Percentiles rank a stretch among this genome's conserved stretches.
Evolutionary conservation across 92 coral and sea anemone genomes (phyloP).

Genomic region (Parazoanthus swiftii): DNA sequence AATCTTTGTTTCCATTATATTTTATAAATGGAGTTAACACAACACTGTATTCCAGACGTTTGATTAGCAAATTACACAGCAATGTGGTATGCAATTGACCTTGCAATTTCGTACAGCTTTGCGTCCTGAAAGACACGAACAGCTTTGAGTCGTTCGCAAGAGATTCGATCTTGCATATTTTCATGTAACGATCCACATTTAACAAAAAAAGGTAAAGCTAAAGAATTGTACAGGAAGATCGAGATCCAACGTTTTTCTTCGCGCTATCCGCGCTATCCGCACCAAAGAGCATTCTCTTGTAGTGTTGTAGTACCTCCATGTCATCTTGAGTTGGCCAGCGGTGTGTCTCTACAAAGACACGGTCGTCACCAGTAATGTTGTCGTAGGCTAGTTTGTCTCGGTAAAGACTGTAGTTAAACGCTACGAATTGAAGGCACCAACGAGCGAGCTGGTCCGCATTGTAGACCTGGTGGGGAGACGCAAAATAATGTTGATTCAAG

Average conservation of each 20-base stretch:
- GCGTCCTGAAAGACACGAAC: too few relatives aligned
- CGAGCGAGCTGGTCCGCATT: slow-evolving; percentile 14
- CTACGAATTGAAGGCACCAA: slow-evolving; percentile 36
- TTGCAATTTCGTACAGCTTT: too few relatives aligned
- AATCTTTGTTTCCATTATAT: too few relatives aligned
- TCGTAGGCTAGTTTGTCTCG: slow-evolving; percentile 5
- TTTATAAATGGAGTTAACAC: too few relatives aligned
- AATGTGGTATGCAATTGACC: too few relatives aligned
- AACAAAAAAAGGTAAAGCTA: neutral
- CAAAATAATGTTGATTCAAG: neutral
- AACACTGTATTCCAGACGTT: too few relatives aligned
- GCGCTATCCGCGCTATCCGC: neutral
- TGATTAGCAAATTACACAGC: too few relatives aligned
- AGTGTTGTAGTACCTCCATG: slow-evolving; percentile 20
- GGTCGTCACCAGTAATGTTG: slow-evolving; percentile 12
- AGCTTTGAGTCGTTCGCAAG: too few relatives aligned
- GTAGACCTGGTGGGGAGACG: neutral
- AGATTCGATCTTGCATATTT: too few relatives aligned
- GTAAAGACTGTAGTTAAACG: slow-evolving; percentile 30
- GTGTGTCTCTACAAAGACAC: slow-evolving; percentile 23
- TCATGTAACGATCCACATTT: neutral
- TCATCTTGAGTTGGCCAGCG: slow-evolving; percentile 46
- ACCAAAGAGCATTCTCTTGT: neutral
- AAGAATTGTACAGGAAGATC: neutral
- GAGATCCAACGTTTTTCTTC: neutral